phyloP scores from a whole-genome alignment of 2,888 invertebrate genomes.

The Cremastobaeus sp. region DNA sequence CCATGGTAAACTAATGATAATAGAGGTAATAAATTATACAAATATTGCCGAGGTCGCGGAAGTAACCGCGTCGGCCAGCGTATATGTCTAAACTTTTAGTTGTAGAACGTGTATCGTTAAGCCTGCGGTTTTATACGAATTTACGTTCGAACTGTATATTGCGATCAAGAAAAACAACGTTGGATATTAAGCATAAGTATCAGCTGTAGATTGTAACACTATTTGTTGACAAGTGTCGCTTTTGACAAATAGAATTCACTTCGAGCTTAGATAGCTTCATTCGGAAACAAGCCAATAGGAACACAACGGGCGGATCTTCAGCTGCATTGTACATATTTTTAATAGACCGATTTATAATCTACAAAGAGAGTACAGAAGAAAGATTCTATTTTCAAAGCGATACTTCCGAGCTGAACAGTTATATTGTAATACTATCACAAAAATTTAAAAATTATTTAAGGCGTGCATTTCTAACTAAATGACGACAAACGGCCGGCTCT shows the following conservation, averaged over 20 bases:
- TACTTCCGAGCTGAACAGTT: conserved; percentile 13
- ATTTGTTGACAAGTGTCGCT: conserved; percentile 25
- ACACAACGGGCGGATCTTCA: too few species aligned
- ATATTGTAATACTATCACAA: conserved; percentile 35
- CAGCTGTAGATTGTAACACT: conserved; percentile 9
- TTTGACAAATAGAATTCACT: conserved; percentile 18
- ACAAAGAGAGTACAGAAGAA: background rate
- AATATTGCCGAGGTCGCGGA: conserved; percentile 73
- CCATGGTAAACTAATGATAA: conserved; percentile 42
- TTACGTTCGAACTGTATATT: conserved; percentile 62
- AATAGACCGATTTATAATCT: background rate
- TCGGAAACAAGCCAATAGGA: too few species aligned
- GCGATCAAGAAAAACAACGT: conserved; percentile 18
- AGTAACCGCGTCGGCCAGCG: conserved; percentile 74
- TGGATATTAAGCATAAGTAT: conserved; percentile 8
- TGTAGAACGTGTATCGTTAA: conserved; percentile 74
- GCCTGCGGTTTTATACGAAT: conserved; percentile 66
- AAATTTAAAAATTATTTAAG: conserved; percentile 1
- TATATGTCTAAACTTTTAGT: conserved; percentile 77
- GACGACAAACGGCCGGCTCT: background rate
- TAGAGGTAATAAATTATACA: conserved; percentile 56
- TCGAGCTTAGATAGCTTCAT: too few species aligned
- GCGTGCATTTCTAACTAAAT: conserved; percentile 28
- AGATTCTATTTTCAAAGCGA: conserved; percentile 40
- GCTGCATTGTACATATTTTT: conserved; percentile 31